Percentiles rank a stretch among this genome's conserved stretches.
Conservation (phyloP, 2,113 vertebrate genomes). For the Chaetorhynchus papuensis region DNA sequence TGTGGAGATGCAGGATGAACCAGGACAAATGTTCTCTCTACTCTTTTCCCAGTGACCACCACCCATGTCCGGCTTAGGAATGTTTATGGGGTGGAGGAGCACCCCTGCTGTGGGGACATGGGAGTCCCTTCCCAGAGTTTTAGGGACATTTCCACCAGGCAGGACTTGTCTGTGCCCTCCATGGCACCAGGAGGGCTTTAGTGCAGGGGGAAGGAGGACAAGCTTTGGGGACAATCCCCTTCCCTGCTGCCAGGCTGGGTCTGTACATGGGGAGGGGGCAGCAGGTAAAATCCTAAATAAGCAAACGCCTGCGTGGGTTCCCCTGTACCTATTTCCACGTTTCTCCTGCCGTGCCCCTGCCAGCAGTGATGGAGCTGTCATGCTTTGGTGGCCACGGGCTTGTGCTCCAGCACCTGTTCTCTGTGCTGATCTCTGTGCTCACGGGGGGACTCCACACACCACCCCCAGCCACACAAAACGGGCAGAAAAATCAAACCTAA, state of each 20-base stretch:
- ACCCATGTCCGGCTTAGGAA: accelerated
- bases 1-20: accelerated
- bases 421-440: not conserved
- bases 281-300: not conserved
- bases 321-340: not conserved
- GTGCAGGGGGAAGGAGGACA: not conserved
- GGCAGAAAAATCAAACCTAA: conserved; percentile 65
- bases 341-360: conserved; percentile 61
- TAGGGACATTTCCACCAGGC: not conserved
- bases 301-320: not conserved
- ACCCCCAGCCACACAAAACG: conserved; percentile 4
- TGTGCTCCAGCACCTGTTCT: conserved; percentile 10
- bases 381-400: conserved; percentile 61
- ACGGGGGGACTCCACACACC: not conserved
- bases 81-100: not conserved
- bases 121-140: not conserved
- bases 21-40: not conserved
- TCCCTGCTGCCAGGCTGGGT: not conserved
- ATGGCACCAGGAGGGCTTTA: accelerated
- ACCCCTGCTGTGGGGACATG: accelerated
- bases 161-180: not conserved
- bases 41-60: accelerated
- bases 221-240: not conserved
- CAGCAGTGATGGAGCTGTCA: conserved; percentile 75
- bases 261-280: not conserved